Evolutionary conservation across 2,113 vertebrate genomes (phyloP).

Genomic region (Leiothrix lutea): DNA sequence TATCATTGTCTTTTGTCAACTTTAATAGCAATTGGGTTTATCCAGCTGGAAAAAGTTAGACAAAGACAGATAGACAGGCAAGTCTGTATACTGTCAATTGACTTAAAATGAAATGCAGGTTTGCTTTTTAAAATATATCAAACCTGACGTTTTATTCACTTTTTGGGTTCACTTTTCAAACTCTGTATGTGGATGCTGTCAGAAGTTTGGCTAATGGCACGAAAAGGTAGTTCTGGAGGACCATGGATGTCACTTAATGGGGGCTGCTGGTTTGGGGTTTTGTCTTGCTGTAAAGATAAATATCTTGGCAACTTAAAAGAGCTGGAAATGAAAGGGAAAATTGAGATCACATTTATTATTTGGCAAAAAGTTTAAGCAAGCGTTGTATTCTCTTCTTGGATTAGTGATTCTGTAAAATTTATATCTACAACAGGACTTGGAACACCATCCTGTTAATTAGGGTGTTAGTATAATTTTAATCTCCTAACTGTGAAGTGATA

Average conservation of each 20-base stretch:
- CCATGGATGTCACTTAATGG: not conserved
- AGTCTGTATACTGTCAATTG: constrained; percentile 66
- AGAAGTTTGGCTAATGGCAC: constrained; percentile 15
- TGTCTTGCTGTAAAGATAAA: not conserved
- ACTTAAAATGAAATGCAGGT: constrained; percentile 40
- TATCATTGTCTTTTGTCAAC: constrained; percentile 61
- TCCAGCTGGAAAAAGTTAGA: constrained; percentile 70
- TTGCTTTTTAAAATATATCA: constrained; percentile 58
- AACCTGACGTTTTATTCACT: constrained; percentile 21
- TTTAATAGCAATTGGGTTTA: constrained; percentile 66
- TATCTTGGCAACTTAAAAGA: not conserved
- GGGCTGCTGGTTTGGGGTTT: not conserved
- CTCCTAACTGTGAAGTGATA: not conserved
- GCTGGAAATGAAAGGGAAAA: not conserved
- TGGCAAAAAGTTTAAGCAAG: not conserved
- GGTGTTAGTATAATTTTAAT: not conserved
- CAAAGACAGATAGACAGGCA: constrained; percentile 60
- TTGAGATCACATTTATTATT: not conserved
- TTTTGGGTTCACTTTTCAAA: constrained; percentile 49
- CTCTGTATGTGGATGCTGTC: constrained; percentile 2
- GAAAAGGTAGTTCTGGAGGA: not conserved
- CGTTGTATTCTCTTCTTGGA: not conserved
- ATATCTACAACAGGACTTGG: not conserved
- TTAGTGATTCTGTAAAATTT: not conserved
- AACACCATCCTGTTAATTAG: not conserved